A percentile compares a stretch with the other conserved stretches of the same genome.
phyloP scores from a whole-genome alignment of 2,113 vertebrate genomes.

The Anguilla japonica region DNA sequence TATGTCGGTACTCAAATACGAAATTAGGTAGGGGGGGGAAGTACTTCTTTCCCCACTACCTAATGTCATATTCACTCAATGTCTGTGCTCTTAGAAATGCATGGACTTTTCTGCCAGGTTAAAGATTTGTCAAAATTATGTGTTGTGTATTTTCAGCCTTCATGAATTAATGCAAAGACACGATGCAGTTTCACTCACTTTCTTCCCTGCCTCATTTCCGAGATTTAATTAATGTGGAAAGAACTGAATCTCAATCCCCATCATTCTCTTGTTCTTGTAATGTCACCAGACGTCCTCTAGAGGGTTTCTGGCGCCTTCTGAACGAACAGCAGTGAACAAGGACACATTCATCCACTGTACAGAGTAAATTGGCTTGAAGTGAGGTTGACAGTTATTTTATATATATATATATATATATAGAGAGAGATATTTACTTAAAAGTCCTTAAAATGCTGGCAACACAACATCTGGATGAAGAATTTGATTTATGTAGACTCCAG shows the following conservation, averaged over 20 bases:
- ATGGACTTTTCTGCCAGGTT: no score
- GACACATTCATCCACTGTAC: not conserved
- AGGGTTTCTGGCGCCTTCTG: not conserved
- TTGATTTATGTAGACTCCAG: not conserved
- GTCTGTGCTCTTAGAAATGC: no score
- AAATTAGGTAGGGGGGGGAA: no score
- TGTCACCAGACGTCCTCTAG: slow-evolving; percentile 8
- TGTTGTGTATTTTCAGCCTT: no score
- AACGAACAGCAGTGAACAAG: not conserved
- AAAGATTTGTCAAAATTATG: no score
- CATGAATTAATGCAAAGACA: no score
- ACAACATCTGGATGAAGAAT: not conserved
- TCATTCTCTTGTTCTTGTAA: not conserved
- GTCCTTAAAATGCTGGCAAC: slow-evolving; percentile 3
- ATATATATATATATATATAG: not conserved
- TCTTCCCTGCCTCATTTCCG: no score
- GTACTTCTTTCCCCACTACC: no score
- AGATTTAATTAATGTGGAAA: no score
- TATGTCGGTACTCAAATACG: not conserved
- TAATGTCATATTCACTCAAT: no score
- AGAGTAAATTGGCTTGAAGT: slow-evolving; percentile 1
- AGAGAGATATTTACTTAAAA: not conserved
- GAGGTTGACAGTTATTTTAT: not conserved
- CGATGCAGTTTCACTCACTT: no score
- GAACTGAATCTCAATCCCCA: not conserved